Evolutionary conservation across 2,113 vertebrate species (phyloP).

Genomic region (Riparia riparia): DNA sequence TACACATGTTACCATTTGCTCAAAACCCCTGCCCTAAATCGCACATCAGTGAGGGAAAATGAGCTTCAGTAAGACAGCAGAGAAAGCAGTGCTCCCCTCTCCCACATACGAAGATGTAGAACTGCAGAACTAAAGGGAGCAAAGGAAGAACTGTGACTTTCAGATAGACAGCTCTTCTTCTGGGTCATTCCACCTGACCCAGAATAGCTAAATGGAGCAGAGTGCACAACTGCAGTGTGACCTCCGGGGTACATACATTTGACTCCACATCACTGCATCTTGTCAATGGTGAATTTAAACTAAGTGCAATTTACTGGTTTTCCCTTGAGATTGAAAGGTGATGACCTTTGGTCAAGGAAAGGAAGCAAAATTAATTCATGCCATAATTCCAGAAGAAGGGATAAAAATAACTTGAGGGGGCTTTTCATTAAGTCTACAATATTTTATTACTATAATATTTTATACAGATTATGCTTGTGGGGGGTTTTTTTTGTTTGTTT

Average conservation of each 20-base stretch:
- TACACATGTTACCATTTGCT: not conserved
- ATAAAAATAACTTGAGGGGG: not conserved
- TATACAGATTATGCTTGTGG: not conserved
- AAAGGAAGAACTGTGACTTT: not conserved
- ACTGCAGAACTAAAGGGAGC: not conserved
- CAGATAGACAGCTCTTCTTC: not conserved
- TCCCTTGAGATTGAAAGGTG: not conserved
- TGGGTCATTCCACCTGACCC: not conserved
- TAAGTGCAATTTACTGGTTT: not conserved
- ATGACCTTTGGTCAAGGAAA: slow-evolving; percentile 1
- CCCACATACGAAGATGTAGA: not conserved
- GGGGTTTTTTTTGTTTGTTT: not conserved
- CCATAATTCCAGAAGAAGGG: not conserved
- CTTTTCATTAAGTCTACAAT: not conserved
- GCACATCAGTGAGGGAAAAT: not conserved
- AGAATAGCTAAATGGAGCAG: not conserved
- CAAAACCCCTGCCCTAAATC: not conserved
- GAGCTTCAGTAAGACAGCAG: not conserved
- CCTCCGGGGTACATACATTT: not conserved
- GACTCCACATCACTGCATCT: not conserved
- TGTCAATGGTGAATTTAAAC: not conserved
- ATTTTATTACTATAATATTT: no score
- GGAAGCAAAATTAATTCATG: slow-evolving; percentile 18
- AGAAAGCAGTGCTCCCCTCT: not conserved
- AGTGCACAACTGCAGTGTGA: not conserved